These are phyloP conservation scores for Gopherus evgoodei DNA, from an alignment of 2,113 vertebrate genomes.

Conservation along the genomic window DNA sequence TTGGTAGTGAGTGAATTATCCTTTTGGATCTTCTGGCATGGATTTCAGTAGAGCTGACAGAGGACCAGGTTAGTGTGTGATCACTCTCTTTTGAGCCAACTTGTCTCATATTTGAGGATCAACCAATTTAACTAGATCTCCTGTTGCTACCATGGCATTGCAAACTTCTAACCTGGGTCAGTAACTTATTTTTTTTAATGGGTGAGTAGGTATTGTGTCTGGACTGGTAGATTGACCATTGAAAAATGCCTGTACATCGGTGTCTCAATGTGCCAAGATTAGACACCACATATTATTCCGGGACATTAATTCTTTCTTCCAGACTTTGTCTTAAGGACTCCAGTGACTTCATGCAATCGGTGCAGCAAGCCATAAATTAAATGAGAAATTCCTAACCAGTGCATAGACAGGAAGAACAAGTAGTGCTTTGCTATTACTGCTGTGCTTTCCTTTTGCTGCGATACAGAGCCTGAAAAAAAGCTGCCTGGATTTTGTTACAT, in stretches of 20 bases:
- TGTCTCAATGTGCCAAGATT: background rate
- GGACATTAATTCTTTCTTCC: background rate
- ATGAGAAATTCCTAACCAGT: background rate
- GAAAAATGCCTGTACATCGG: background rate
- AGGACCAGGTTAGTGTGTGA: background rate
- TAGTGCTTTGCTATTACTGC: background rate
- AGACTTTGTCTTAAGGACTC: background rate
- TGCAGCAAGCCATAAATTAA: constrained; percentile 8
- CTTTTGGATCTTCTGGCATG: background rate
- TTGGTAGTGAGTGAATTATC: background rate
- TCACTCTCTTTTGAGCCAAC: background rate
- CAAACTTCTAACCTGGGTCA: background rate
- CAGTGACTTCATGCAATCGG: constrained; percentile 11
- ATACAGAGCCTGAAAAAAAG: constrained; percentile 25
- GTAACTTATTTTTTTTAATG: background rate
- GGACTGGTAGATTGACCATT: background rate
- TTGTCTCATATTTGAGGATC: background rate
- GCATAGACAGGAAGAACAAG: background rate
- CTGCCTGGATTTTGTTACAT: constrained; percentile 26
- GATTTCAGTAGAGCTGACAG: background rate
- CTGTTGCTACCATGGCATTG: background rate
- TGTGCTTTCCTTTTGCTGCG: background rate
- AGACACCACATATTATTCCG: background rate
- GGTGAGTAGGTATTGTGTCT: background rate
- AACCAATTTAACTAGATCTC: background rate